Conservation (phyloP, 2,113 vertebrate species). For the Odobenus rosmarus region DNA sequence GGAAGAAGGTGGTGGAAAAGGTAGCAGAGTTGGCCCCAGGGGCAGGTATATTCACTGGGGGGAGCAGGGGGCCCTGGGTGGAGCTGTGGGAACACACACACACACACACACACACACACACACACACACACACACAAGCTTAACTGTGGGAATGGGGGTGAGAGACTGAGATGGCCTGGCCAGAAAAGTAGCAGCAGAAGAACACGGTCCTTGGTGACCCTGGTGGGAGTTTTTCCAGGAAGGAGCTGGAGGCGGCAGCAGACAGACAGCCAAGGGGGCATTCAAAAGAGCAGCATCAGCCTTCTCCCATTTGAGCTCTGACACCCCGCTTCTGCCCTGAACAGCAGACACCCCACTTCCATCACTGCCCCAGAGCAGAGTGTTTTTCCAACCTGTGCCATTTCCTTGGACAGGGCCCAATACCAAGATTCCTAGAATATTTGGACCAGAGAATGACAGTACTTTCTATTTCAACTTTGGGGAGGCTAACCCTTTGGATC, state of each 20-base stretch:
- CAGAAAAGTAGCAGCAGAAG: neutral
- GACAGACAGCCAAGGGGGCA: neutral
- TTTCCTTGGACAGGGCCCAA: neutral
- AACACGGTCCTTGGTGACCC: neutral
- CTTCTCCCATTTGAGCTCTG: neutral
- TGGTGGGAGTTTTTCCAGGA: neutral
- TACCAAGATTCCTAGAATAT: neutral
- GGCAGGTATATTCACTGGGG: accelerated
- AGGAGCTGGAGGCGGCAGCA: neutral
- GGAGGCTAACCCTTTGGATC: neutral
- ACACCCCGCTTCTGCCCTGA: neutral
- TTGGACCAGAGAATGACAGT: neutral
- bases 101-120: accelerated
- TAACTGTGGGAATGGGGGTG: neutral
- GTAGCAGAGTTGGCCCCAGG: neutral
- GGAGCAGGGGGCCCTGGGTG: no score
- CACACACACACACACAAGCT: neutral
- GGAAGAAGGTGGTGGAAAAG: neutral
- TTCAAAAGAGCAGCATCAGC: neutral
- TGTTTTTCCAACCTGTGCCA: neutral
- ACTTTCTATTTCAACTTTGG: neutral
- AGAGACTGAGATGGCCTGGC: neutral
- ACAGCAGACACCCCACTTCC: neutral
- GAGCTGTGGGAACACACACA: neutral
- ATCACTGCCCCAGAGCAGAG: neutral